Conservation (phyloP, 1,140 invertebrate genomes). For the Aphelinus certus region DNA sequence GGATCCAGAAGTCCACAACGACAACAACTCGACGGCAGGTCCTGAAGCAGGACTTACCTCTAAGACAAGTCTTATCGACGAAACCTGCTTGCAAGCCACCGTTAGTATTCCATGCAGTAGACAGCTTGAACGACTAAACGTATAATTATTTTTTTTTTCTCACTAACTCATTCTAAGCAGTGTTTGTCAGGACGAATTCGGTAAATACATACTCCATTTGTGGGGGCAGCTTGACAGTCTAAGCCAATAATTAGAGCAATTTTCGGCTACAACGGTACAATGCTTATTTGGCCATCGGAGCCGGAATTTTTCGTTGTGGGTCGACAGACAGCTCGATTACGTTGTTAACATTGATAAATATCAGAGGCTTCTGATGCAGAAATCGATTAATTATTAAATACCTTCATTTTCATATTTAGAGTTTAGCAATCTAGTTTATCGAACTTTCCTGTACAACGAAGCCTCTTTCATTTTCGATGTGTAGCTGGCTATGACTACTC, state of each 20-base stretch:
- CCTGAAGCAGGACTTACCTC: conserved; percentile 56
- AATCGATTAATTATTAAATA: no score
- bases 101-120: conserved; percentile 58
- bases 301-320: no score
- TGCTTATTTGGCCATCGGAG: no score
- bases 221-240: neutral
- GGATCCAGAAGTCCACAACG: conserved; percentile 58
- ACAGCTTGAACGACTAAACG: neutral
- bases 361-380: no score
- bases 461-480: neutral
- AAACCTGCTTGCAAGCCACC: conserved; percentile 57
- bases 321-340: no score
- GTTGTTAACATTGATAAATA: no score
- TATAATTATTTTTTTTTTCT: conserved; percentile 20
- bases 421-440: no score
- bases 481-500: neutral
- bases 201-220: conserved; percentile 10
- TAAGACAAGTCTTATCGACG: conserved; percentile 56
- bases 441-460: no score
- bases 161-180: conserved; percentile 38
- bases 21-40: conserved; percentile 48
- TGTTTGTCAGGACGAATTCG: conserved; percentile 34
- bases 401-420: no score
- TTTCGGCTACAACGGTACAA: no score
- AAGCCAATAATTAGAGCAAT: no score